Conservation (phyloP, 2,888 invertebrate species). For the Calameuta pallipes region DNA sequence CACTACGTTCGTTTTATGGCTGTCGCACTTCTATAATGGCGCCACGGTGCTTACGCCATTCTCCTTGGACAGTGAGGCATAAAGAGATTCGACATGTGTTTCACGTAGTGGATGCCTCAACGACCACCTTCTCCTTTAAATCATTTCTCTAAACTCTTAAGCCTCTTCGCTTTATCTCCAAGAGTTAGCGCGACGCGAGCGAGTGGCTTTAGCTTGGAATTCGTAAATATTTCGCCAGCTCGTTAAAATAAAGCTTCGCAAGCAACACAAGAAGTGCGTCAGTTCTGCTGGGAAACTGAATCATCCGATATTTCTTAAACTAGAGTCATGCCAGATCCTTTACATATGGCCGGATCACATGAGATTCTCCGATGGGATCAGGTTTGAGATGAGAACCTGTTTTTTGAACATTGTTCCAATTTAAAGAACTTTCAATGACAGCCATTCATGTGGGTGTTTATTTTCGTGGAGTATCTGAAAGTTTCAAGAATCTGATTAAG, state of each 20-base stretch:
- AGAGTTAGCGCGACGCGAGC: not conserved
- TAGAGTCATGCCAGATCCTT: not conserved
- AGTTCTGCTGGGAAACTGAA: slow-evolving; percentile 23
- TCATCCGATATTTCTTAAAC: slow-evolving; percentile 27
- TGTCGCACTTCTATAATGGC: not conserved
- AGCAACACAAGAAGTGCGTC: slow-evolving; percentile 17
- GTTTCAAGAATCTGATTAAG: not conserved
- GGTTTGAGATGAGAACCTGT: not conserved
- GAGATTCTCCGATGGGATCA: not conserved
- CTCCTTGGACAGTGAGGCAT: not conserved
- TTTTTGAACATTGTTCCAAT: not conserved
- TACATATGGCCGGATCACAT: not conserved
- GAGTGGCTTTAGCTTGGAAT: slow-evolving; percentile 33
- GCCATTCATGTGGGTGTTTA: not conserved
- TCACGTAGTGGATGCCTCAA: not conserved
- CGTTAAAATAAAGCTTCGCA: slow-evolving; percentile 45
- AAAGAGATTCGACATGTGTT: not conserved
- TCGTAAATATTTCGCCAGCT: slow-evolving; percentile 45
- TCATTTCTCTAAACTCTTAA: not conserved
- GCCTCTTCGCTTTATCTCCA: not conserved
- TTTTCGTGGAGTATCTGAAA: not conserved
- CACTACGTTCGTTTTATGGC: not conserved
- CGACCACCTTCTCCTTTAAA: not conserved
- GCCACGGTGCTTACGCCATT: not conserved
- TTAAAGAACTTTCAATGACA: not conserved